Evolutionary conservation across 2,797 vertebrate genomes (phyloP).

Genomic region (Darevskia mixta): DNA sequence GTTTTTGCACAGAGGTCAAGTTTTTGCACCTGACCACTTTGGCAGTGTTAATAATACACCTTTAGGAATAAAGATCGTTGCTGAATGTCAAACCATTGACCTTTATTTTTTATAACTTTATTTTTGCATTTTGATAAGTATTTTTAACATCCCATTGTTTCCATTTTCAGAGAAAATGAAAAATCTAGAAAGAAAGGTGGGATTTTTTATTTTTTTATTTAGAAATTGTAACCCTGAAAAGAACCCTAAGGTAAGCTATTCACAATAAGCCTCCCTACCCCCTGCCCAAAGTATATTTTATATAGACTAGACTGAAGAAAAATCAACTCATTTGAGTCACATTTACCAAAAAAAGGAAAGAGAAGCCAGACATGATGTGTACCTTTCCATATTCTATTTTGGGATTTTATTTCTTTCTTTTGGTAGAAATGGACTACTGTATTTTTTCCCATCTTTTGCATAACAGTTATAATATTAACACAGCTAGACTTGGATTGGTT

Average conservation of each 20-base stretch:
- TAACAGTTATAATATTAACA: conserved; percentile 58
- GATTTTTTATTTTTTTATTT: no score
- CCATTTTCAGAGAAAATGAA: not conserved
- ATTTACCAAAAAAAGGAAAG: conserved; percentile 78
- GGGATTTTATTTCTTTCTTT: conserved; percentile 83
- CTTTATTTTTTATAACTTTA: not conserved
- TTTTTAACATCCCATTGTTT: conserved; percentile 9
- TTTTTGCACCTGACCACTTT: not conserved
- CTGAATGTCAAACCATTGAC: not conserved
- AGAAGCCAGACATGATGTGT: conserved; percentile 84
- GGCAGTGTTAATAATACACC: not conserved
- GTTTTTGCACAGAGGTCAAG: conserved; percentile 36
- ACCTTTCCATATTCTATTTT: conserved; percentile 83
- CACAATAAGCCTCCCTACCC: conserved; percentile 68
- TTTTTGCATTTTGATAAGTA: not conserved
- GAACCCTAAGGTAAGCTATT: conserved; percentile 63
- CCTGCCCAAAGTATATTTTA: conserved; percentile 47
- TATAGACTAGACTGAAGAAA: conserved; percentile 75
- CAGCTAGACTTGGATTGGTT: conserved; percentile 72
- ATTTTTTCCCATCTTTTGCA: conserved; percentile 59
- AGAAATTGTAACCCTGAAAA: conserved; percentile 36
- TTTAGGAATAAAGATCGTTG: conserved; percentile 5
- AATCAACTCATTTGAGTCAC: conserved; percentile 83
- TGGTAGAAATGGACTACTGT: conserved; percentile 70
- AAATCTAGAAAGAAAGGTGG: no score